Conservation (phyloP, 2,888 invertebrate species). For the Epistrophella euchroma region DNA sequence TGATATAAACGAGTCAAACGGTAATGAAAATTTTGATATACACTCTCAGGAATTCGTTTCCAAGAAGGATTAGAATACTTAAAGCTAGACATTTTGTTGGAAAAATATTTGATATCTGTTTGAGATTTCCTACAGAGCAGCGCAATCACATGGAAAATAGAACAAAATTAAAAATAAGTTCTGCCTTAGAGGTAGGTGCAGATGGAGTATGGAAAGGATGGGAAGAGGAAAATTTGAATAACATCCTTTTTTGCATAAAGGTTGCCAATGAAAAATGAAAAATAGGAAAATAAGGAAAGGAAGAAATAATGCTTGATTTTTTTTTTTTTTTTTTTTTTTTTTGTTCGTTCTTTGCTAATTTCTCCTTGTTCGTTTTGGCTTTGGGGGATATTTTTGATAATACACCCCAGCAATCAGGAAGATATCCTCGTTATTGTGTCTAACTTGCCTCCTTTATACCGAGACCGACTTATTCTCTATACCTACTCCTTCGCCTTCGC, state of each 20-base stretch:
- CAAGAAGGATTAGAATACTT: background rate
- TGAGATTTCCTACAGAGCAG: background rate
- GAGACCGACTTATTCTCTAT: background rate
- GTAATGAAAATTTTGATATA: background rate
- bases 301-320: conserved; percentile 19
- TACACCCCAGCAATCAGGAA: conserved; percentile 58
- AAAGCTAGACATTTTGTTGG: background rate
- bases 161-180: conserved; percentile 1
- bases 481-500: background rate
- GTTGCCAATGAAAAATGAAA: conserved; percentile 8
- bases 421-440: conserved; percentile 63
- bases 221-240: conserved; percentile 17
- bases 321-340: conserved; percentile 21
- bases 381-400: conserved; percentile 57
- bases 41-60: background rate
- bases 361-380: conserved; percentile 49
- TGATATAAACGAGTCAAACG: background rate
- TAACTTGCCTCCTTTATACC: conserved; percentile 25
- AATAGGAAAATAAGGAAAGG: conserved; percentile 1
- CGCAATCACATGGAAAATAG: conserved; percentile 21
- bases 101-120: conserved; percentile 27
- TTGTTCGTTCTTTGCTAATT: conserved; percentile 52
- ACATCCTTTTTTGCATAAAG: conserved; percentile 44
- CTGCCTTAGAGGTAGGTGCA: no score
- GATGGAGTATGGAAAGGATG: background rate